These are phyloP conservation scores for Callyntrura guangdongensis DNA, from an alignment of 2,888 invertebrate genomes.

Conservation along the genomic window DNA sequence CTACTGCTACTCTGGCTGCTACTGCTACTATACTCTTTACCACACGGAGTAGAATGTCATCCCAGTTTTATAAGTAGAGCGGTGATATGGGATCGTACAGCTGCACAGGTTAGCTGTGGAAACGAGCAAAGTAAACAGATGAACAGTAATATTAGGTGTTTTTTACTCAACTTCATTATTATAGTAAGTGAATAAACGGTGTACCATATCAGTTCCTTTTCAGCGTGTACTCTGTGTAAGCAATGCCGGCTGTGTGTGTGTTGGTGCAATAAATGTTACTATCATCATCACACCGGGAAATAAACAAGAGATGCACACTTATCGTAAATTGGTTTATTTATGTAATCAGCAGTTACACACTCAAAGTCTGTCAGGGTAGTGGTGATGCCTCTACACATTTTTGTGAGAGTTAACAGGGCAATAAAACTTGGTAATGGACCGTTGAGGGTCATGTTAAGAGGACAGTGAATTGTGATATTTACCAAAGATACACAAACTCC, in stretches of 20 bases:
- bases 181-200: conserved; percentile 9
- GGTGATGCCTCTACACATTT: conserved; percentile 51
- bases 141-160: conserved; percentile 10
- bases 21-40: background rate
- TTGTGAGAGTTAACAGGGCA: conserved; percentile 80
- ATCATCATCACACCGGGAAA: conserved; percentile 71
- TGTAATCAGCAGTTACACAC: conserved; percentile 73
- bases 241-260: conserved; percentile 12
- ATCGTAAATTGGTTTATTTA: conserved; percentile 79
- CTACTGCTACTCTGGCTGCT: conserved; percentile 1
- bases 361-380: conserved; percentile 26
- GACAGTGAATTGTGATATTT: conserved; percentile 78
- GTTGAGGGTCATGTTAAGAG: conserved; percentile 81
- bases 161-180: conserved; percentile 33
- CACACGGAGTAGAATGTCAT: background rate
- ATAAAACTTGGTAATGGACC: conserved; percentile 84
- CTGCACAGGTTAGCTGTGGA: conserved; percentile 47
- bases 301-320: conserved; percentile 71
- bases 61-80: background rate
- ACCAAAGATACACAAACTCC: conserved; percentile 55
- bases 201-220: background rate
- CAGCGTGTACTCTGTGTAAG: background rate
- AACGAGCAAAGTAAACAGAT: conserved; percentile 59
- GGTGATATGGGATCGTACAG: conserved; percentile 38
- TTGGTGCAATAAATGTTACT: conserved; percentile 43